A percentile compares a stretch with the other conserved stretches of the same genome.
These are phyloP conservation scores for Cyaniris semiargus DNA, from an alignment of 2,888 invertebrate genomes.

Conservation along the genomic window DNA sequence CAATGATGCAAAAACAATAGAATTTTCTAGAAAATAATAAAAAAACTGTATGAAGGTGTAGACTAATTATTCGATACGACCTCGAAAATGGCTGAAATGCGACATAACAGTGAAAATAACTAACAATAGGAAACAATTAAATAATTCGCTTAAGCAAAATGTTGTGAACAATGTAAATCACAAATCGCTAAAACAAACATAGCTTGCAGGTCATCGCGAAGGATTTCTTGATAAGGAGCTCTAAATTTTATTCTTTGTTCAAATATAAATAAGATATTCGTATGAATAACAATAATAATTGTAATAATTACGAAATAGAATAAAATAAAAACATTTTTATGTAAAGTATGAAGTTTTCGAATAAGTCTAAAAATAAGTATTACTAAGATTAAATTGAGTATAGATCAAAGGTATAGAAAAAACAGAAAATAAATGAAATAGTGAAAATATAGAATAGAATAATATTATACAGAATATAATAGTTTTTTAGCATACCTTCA, in stretches of 20 bases:
- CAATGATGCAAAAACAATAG: too few relatives aligned
- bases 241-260: slow-evolving; percentile 7
- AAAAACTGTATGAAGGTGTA: too few relatives aligned
- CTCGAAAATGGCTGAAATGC: background rate
- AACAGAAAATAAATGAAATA: background rate
- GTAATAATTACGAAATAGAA: background rate
- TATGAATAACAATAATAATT: background rate
- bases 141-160: background rate
- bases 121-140: slow-evolving; percentile 5
- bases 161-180: background rate
- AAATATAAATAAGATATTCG: background rate
- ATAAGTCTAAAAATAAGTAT: background rate
- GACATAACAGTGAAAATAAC: background rate
- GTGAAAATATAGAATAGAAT: background rate
- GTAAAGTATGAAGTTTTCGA: background rate
- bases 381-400: background rate
- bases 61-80: too few relatives aligned
- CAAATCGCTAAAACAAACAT: background rate
- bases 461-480: background rate
- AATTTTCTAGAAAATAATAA: too few relatives aligned
- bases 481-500: slow-evolving; percentile 42
- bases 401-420: too few relatives aligned
- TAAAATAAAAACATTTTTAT: background rate
- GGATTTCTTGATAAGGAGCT: slow-evolving; percentile 13
- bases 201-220: background rate